Conservation (phyloP, 2,113 vertebrate species). For the Nothocercus julius region DNA sequence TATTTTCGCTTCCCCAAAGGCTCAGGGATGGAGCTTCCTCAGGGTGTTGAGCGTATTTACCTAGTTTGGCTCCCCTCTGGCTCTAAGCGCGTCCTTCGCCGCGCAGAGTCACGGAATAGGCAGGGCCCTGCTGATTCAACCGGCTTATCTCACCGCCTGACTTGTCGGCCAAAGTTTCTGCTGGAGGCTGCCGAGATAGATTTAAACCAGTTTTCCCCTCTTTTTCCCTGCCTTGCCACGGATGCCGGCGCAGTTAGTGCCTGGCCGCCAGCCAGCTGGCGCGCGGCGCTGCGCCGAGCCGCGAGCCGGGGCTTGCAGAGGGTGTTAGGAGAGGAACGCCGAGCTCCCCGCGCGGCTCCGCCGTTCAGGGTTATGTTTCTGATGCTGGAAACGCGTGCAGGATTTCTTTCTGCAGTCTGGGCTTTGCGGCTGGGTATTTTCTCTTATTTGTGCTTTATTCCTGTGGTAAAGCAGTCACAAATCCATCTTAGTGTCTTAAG, state of each 20-base stretch:
- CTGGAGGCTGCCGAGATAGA: background rate
- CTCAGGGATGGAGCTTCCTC: background rate
- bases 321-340: background rate
- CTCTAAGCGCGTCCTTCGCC: background rate
- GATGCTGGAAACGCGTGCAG: background rate
- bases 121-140: conserved; percentile 17
- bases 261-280: conserved; percentile 2
- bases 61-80: background rate
- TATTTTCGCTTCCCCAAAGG: background rate
- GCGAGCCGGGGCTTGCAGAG: conserved; percentile 1
- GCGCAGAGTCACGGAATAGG: background rate
- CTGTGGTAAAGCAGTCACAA: background rate
- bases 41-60: background rate
- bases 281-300: background rate
- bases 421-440: background rate
- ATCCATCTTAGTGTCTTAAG: background rate
- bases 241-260: background rate
- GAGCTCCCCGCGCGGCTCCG: background rate
- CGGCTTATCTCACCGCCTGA: background rate
- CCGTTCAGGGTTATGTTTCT: background rate
- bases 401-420: background rate
- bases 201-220: conserved; percentile 33
- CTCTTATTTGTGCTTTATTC: background rate
- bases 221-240: background rate
- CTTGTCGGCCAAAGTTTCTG: conserved; percentile 18